phyloP scores from a whole-genome alignment of 2,113 vertebrate species.

The Lamprologus callipterus region DNA sequence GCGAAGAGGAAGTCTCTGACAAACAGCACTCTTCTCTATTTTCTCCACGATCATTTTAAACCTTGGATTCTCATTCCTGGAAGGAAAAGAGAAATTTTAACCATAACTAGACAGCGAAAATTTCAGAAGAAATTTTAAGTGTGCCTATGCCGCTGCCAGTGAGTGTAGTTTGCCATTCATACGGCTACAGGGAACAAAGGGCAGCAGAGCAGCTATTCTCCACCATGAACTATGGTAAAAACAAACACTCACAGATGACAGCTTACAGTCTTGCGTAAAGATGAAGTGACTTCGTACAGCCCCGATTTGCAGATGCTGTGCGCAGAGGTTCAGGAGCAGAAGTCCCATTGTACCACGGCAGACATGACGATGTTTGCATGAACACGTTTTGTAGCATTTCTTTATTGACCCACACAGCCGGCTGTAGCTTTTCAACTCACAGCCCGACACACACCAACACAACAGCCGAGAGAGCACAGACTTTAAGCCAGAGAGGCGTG shows the following conservation, averaged over 20 bases:
- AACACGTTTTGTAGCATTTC: not conserved
- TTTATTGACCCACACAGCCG: not conserved
- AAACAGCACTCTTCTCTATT: conserved; percentile 83
- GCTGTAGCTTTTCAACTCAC: not conserved
- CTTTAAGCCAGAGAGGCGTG: rapidly evolving
- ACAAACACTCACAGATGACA: not conserved
- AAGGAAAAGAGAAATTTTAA: not conserved
- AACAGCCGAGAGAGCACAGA: rapidly evolving
- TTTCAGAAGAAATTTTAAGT: not conserved
- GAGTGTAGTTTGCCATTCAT: not conserved
- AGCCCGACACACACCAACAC: not conserved
- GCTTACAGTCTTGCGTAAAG: not conserved
- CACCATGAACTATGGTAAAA: not conserved
- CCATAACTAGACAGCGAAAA: not conserved
- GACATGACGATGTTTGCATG: not conserved
- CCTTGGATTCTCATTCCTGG: conserved; percentile 78
- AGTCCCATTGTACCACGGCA: not conserved
- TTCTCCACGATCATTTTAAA: conserved; percentile 85
- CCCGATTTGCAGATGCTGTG: not conserved
- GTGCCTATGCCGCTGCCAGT: not conserved
- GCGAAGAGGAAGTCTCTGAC: conserved; percentile 90
- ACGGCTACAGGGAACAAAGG: not conserved
- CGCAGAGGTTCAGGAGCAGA: not conserved
- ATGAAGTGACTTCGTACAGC: not conserved
- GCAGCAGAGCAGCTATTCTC: not conserved